Conservation (phyloP, 1,140 invertebrate genomes). For the Metaphire vulgaris region DNA sequence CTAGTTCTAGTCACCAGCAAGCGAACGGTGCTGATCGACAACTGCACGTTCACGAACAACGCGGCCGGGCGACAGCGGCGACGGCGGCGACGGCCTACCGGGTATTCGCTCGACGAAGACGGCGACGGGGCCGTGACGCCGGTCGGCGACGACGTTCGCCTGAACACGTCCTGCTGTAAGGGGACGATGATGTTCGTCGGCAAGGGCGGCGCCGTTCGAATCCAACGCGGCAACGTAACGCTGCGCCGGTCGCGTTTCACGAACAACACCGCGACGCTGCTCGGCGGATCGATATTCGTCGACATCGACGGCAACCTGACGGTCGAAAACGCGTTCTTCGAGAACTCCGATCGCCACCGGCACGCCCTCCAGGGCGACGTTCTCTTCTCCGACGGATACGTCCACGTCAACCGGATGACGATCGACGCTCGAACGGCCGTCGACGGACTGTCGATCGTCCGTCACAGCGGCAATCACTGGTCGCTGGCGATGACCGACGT, state of each 20-base stretch:
- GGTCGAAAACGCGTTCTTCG: background rate
- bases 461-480: constrained; percentile 27
- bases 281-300: constrained; percentile 21
- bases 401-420: constrained; percentile 1
- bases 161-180: constrained; percentile 27
- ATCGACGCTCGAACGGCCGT: constrained; percentile 3
- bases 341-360: constrained; percentile 9
- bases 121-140: background rate
- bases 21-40: background rate
- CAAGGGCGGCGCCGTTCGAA: constrained; percentile 24
- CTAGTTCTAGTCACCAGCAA: constrained; percentile 13
- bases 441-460: constrained; percentile 16
- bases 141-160: constrained; percentile 18
- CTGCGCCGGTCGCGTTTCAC: constrained; percentile 8
- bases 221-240: constrained; percentile 15
- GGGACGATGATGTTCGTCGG: constrained; percentile 24
- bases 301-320: constrained; percentile 14
- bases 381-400: constrained; percentile 24
- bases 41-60: constrained; percentile 20
- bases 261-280: constrained; percentile 20
- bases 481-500: constrained; percentile 25
- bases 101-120: constrained; percentile 7
- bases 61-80: constrained; percentile 19
- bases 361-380: constrained; percentile 26
- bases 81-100: too few relatives aligned